phyloP scores from a whole-genome alignment of 1,140 invertebrate species.

The Triops longicaudatus region DNA sequence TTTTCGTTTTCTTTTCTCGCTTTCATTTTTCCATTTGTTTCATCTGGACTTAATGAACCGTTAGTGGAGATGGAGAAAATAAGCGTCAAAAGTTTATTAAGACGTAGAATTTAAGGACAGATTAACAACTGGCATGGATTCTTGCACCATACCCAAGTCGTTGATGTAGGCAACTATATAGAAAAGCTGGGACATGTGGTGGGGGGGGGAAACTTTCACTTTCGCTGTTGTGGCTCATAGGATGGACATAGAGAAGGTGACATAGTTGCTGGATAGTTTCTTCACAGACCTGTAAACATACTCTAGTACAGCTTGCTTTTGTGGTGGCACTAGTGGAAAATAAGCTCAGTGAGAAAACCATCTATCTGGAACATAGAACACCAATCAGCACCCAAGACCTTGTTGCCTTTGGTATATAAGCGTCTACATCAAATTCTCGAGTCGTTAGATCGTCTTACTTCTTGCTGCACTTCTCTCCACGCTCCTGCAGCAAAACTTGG shows the following conservation, averaged over 20 bases:
- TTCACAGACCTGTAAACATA: background rate
- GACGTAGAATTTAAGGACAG: too few relatives aligned
- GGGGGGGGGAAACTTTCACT: background rate
- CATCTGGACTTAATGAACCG: too few relatives aligned
- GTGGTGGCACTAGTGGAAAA: background rate
- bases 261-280: background rate
- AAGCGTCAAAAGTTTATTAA: too few relatives aligned
- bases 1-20: background rate
- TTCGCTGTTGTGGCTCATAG: background rate
- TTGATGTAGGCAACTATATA: too few relatives aligned
- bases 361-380: conserved; percentile 11
- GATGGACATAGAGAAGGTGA: background rate
- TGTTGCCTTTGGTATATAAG: background rate
- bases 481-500: background rate
- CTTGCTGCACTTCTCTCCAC: background rate
- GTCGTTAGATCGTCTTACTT: background rate
- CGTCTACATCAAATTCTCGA: background rate
- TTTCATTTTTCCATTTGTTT: background rate
- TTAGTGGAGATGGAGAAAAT: too few relatives aligned
- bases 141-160: too few relatives aligned
- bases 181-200: too few relatives aligned
- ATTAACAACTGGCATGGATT: too few relatives aligned
- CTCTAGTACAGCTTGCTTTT: too few relatives aligned
- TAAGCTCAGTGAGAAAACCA: background rate
- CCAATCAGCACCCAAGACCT: conserved; percentile 10